Base-by-base conservation (phyloP, 2,797 vertebrate genomes). In the Heterohyrax brucei region DNA sequence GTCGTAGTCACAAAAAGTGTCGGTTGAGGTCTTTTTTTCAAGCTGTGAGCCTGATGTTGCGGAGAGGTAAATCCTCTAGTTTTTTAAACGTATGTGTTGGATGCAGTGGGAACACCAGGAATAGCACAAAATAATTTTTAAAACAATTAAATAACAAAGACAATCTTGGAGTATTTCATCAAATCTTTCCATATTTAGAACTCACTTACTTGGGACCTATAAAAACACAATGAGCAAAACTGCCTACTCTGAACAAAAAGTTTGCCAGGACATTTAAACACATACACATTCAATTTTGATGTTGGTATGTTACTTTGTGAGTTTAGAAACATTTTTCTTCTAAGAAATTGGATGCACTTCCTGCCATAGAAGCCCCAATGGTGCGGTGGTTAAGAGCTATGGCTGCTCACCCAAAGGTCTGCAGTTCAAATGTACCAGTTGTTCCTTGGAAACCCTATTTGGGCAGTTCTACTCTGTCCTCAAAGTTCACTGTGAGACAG, bases 101-200 rank as follows among this genome's bases (percentile, higher is more conserved):
- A 1, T 77, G 39, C 22, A 83, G n/a, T 18, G 64, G 12, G 24
- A 30, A 82, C 3, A n/a, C 89, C 13, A 77, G 28, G 16, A 82
- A 59, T 44, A 12, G 9, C 56, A 46, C 2, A 46, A 66, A 82
- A 82, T 62, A 56, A 91, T 62, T 80, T 83, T 88, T 13, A 88
- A 79, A 64, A 84, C 94, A 86, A 75, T 82, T 61, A 59, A 91
- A 87, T 61, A 59, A 44, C 22, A 73, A 94, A 92, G 79, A 77
- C 4, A 61, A 70, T 79, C 18, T 87, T 89, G 56, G 66, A 72
- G 39, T 86, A 64, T 16, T 79, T 44, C 48, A 84, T 76, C 10
- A 91, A 81, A 22, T 39, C 26, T 68, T 86, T 93, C 39, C 50
- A 79, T 78, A 88, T 87, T 91, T 95, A 91, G 80, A 76, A 61